Evolutionary conservation across 2,888 invertebrate genomes (phyloP), one percentile per base, ranked within the genome.

Genomic region (Arenicola marina): DNA sequence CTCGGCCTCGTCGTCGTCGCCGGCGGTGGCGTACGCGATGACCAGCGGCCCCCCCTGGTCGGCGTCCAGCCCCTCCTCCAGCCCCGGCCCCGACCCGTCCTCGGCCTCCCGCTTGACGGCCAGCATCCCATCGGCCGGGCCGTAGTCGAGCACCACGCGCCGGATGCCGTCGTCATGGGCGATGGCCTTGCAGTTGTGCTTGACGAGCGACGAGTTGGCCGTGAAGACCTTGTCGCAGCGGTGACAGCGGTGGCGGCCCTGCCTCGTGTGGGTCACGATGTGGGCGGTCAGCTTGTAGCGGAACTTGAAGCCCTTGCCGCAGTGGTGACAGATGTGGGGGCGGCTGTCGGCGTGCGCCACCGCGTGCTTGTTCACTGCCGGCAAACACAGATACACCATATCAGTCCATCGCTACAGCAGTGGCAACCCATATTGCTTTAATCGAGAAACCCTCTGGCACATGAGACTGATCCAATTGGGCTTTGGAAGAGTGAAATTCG

Each of bases 171-270:
- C 31, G 29, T 1, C 18, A 32, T n/a, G 29, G 7, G 4, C 18
- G 4, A 11, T 28, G 4, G 33, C 60, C 45, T 61, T 56, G 53
- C 64, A 66, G 48, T 45, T 63, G 59, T 74, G 74, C 24, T 69
- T 60, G 44, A 66, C 64, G 18, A 74, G 61, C 1, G 73, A 71
- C 1, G 69, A 44, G 26, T 51, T 38, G 15, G 61, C 61, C 1
- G 74, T 70, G 64, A 68, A 74, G 2, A 69, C 69, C 53, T 72
- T 70, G 15, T 55, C 45, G 59, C 73, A 73, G 21, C n/a, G 26
- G 0, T 45, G 28, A 55, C 74, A 74, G 0, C 31, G 53, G 55
- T 69, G 65, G 4, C 63, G 65, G 33, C 67, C 61, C 34, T 60
- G 43, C 18, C 68, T 65, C 2, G 73, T 73, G 60, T 75, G 74